phyloP scores from a whole-genome alignment of 1,140 invertebrate genomes.

The Drosophila obscura region DNA sequence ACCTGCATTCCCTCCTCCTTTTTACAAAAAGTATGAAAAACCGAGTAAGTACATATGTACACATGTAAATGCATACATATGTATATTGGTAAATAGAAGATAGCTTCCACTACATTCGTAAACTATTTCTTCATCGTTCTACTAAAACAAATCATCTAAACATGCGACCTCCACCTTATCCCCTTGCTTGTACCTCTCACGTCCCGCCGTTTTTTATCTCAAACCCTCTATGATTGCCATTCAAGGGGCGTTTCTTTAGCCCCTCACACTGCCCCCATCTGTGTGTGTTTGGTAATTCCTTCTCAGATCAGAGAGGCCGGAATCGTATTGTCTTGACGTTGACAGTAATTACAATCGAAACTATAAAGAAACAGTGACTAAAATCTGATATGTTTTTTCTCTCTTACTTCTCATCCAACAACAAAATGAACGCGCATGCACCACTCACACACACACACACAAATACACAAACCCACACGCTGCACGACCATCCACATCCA shows the following conservation, averaged over 20 bases:
- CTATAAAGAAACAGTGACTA: constrained; percentile 32
- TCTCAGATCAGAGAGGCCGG: not conserved
- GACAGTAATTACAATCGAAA: constrained; percentile 28
- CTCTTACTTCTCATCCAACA: constrained; percentile 39
- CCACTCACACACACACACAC: constrained; percentile 19
- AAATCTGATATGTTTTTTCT: constrained; percentile 46
- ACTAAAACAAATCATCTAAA: too few species aligned
- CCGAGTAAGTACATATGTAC: not conserved
- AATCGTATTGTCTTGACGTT: constrained; percentile 11
- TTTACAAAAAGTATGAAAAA: not conserved
- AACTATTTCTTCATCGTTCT: too few species aligned
- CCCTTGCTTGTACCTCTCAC: constrained; percentile 7
- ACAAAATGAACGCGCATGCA: constrained; percentile 60
- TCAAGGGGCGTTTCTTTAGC: constrained; percentile 14
- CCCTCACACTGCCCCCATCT: not conserved
- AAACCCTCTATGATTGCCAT: constrained; percentile 5
- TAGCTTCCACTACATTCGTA: too few species aligned
- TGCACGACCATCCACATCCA: constrained; percentile 15
- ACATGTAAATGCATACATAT: too few species aligned
- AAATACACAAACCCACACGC: constrained; percentile 1
- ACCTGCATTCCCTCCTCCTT: too few species aligned
- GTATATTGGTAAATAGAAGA: too few species aligned
- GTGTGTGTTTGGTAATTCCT: not conserved
- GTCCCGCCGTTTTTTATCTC: constrained; percentile 5
- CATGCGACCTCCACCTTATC: not conserved